Evolutionary conservation across 2,113 vertebrate species (phyloP), one percentile per base, ranked within the genome.

Genomic region (Paramormyrops kingsleyae): DNA sequence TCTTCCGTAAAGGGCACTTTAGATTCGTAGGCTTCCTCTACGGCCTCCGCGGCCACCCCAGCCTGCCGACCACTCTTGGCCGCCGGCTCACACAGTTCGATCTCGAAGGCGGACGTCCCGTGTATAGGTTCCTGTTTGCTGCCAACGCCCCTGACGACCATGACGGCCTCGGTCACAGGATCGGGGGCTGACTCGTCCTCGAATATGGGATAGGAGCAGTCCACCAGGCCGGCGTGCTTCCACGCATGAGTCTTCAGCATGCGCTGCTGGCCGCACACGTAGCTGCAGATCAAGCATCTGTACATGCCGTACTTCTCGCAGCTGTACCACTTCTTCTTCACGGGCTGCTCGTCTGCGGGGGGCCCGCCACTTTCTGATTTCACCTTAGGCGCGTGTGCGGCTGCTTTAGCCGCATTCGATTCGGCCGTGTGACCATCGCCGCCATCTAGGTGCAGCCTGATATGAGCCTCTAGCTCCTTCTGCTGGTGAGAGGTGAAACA

Each of bases 201-300:
- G 49, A 99, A 99, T 91, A 99, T 97, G 2, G 98, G 99, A 90
- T 99, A 99, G 1, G 98, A 98, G 92, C 98, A 99, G 90, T 99
- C 98, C 0, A 99, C 97, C 87, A 99, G 96, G 1, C 99, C 98
- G 0, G 98, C 99, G 0, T 99, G 99, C 90, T 99, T 99, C 99
- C 99, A 99, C 0, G 99, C 98, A 0, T 99, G 99, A 0, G 99
- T 99, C 95, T 99, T 99, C 84, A 99, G 91, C 97, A 99, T 99
- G 8, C 98, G 94, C 94, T 99, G 99, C 93, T 99, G 99, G 70
- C 97, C 97, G 44, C 99, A 99, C n/a, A 98, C 98, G 2, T 99
- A 99, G 87, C 97, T 98, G 92, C 99, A 99, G 47, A 99, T 99
- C 42, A 99, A 93, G 91, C 99, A 99, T 0, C 97, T 96, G 92